Conservation (phyloP, 2,888 invertebrate genomes). For the Drosophila subquinaria region DNA sequence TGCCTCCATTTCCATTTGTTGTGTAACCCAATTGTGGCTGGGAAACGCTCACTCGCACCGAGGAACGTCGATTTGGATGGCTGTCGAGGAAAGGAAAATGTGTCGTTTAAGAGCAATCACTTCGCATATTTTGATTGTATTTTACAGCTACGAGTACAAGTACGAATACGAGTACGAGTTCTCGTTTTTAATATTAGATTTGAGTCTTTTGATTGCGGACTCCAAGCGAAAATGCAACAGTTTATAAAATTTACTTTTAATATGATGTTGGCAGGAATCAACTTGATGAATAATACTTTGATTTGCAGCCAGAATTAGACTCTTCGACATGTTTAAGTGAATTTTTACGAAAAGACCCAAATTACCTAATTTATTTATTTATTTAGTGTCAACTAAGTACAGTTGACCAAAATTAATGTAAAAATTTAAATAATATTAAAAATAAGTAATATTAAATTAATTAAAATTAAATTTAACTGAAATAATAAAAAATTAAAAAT, state of each 20-base stretch:
- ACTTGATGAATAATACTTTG: slow-evolving; percentile 30
- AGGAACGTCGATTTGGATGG: slow-evolving; percentile 81
- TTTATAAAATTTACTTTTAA: slow-evolving; percentile 71
- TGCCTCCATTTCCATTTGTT: slow-evolving; percentile 86
- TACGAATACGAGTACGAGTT: neutral
- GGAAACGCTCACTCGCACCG: slow-evolving; percentile 81
- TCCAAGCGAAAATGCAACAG: slow-evolving; percentile 45
- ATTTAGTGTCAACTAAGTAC: too few species aligned
- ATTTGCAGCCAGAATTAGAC: slow-evolving; percentile 7
- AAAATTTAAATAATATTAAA: too few species aligned
- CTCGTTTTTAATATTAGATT: slow-evolving; percentile 61
- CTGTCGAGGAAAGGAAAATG: slow-evolving; percentile 50
- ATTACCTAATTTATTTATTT: too few species aligned
- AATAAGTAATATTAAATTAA: too few species aligned
- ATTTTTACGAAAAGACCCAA: neutral
- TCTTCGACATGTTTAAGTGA: too few species aligned
- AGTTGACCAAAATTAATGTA: too few species aligned
- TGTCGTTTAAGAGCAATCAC: slow-evolving; percentile 13
- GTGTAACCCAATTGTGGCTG: slow-evolving; percentile 86
- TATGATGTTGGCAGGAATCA: slow-evolving; percentile 35
- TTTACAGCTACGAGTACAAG: slow-evolving; percentile 27
- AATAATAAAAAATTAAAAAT: too few species aligned
- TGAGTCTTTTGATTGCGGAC: slow-evolving; percentile 56
- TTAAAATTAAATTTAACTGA: too few species aligned
- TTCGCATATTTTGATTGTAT: slow-evolving; percentile 56